Conservation (phyloP, 2,888 invertebrate species). For the Scaptomyza caliginosa region DNA sequence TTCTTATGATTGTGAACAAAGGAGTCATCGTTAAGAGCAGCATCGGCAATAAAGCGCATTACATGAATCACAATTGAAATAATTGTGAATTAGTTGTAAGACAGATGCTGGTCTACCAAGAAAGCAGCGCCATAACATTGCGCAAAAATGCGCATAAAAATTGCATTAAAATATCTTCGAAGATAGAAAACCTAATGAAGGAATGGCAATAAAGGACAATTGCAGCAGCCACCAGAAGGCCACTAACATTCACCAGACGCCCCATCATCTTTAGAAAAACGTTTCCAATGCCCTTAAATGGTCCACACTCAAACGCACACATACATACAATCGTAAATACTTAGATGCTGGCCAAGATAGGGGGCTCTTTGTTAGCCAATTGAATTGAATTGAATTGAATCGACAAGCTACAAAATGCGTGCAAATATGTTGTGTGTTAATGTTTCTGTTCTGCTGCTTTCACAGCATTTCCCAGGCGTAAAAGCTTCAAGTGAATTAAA, state of each 20-base stretch:
- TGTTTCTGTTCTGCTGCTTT: constrained; percentile 25
- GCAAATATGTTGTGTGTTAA: constrained; percentile 46
- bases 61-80: constrained; percentile 73
- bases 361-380: constrained; percentile 44
- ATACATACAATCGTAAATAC: neutral
- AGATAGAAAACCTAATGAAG: constrained; percentile 53
- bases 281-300: constrained; percentile 67
- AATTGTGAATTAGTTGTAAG: constrained; percentile 33
- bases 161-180: constrained; percentile 65
- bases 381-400: constrained; percentile 45
- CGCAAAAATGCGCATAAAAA: constrained; percentile 71
- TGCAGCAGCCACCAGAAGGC: constrained; percentile 24
- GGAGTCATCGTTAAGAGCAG: constrained; percentile 9
- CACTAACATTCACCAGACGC: constrained; percentile 19
- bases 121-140: constrained; percentile 44
- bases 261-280: constrained; percentile 32
- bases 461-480: constrained; percentile 46
- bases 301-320: constrained; percentile 13
- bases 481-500: constrained; percentile 58
- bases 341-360: constrained; percentile 38
- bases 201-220: constrained; percentile 74
- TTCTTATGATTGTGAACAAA: constrained; percentile 8
- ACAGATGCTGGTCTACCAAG: constrained; percentile 19
- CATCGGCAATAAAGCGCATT: constrained; percentile 43
- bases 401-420: constrained; percentile 62